Evolutionary conservation across 2,888 invertebrate species (phyloP).

Genomic region (Ferdinandea cuprea): DNA sequence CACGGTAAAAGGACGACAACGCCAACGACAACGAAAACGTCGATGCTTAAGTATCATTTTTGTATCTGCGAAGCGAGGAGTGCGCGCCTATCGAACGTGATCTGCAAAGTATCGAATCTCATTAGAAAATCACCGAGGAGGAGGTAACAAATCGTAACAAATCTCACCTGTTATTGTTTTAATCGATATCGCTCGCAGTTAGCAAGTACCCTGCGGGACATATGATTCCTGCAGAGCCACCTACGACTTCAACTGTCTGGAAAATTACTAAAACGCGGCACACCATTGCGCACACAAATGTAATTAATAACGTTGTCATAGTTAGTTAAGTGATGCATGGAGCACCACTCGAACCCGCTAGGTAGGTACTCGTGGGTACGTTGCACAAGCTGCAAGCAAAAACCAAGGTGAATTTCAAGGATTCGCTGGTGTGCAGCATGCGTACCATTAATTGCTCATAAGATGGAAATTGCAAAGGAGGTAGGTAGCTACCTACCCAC

Average conservation of each 20-base stretch:
- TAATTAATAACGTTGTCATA: constrained; percentile 72
- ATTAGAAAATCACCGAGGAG: constrained; percentile 49
- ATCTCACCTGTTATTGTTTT: constrained; percentile 56
- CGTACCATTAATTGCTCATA: constrained; percentile 70
- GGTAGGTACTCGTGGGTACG: too few relatives aligned
- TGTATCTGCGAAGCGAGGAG: constrained; percentile 26
- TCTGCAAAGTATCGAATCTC: constrained; percentile 59
- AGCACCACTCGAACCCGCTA: not conserved
- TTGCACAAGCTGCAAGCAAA: constrained; percentile 11
- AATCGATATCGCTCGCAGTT: constrained; percentile 48
- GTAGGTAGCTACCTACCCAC: constrained; percentile 11
- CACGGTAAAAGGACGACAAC: constrained; percentile 22
- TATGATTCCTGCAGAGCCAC: constrained; percentile 24
- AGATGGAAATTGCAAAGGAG: constrained; percentile 56
- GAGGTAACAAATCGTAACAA: not conserved
- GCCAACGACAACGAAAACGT: not conserved
- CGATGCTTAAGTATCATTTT: constrained; percentile 63
- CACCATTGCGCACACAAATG: constrained; percentile 58
- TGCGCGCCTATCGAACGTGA: constrained; percentile 67
- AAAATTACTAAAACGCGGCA: constrained; percentile 52
- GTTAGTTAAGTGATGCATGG: constrained; percentile 60
- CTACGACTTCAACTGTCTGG: constrained; percentile 60
- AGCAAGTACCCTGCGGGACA: constrained; percentile 41
- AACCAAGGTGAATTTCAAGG: constrained; percentile 67
- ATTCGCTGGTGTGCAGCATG: constrained; percentile 41